These are phyloP conservation scores for Ranitomeya variabilis DNA, from an alignment of 2,113 vertebrate genomes.

Conservation along the genomic window DNA sequence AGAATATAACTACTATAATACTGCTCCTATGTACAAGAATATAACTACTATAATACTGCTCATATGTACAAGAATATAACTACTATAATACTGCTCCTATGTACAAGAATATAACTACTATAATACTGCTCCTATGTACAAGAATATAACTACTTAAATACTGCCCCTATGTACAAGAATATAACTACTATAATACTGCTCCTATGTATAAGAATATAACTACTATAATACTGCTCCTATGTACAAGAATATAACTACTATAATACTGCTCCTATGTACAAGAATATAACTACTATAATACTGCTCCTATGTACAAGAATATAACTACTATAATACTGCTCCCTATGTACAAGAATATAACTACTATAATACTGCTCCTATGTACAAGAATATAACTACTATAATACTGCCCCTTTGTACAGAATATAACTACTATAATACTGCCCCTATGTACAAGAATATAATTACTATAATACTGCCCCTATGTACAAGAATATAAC, in stretches of 20 bases:
- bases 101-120: neutral
- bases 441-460: too few species aligned
- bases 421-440: too few species aligned
- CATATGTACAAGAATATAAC: neutral
- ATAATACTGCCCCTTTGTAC: too few species aligned
- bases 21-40: neutral
- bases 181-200: conserved; percentile 5
- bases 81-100: conserved; percentile 1
- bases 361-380: neutral
- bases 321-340: conserved; percentile 5
- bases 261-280: too few species aligned
- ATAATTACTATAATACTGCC: too few species aligned
- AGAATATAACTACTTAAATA: neutral
- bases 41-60: neutral
- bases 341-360: neutral
- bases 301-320: neutral
- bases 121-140: neutral
- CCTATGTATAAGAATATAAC: neutral
- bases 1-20: conserved; percentile 11
- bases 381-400: neutral
- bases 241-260: neutral
- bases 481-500: too few species aligned
- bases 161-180: neutral
- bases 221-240: conserved; percentile 1
- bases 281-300: too few species aligned